These are phyloP conservation scores for Sphaeridia pumilis DNA, from an alignment of 2,888 invertebrate species.

Conservation along the genomic window DNA sequence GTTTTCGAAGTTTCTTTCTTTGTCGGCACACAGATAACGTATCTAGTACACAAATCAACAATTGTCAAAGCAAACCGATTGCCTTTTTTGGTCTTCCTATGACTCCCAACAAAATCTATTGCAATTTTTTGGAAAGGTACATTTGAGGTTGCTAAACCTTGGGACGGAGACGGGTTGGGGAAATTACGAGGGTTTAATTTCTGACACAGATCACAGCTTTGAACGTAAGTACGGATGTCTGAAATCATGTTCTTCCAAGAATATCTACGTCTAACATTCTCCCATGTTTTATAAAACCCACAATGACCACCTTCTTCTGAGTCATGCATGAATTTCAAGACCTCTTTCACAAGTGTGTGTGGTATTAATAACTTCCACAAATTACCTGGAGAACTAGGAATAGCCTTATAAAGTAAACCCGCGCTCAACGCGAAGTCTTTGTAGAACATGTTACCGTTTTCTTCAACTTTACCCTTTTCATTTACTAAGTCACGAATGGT, in stretches of 20 bases:
- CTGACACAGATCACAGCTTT: slow-evolving; percentile 6
- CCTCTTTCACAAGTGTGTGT: neutral
- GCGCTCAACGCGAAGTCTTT: slow-evolving; percentile 6
- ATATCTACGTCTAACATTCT: neutral
- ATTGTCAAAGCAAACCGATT: neutral
- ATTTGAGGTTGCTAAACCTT: neutral
- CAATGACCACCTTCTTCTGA: slow-evolving; percentile 1
- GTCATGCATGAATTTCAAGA: neutral
- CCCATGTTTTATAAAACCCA: slow-evolving; percentile 3
- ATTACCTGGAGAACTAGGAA: neutral
- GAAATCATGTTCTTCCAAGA: slow-evolving; percentile 4
- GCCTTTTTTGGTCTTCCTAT: neutral
- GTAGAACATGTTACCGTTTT: neutral
- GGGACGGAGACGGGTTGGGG: neutral
- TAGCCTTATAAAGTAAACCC: slow-evolving; percentile 2
- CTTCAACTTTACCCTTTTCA: neutral
- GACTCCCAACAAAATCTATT: slow-evolving; percentile 8
- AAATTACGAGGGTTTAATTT: neutral
- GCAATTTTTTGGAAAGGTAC: neutral
- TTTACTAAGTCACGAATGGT: neutral
- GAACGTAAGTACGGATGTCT: neutral
- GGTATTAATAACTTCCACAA: slow-evolving; percentile 7
- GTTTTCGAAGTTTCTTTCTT: neutral
- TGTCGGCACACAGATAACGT: neutral
- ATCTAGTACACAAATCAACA: neutral